phyloP scores from a whole-genome alignment of 2,888 invertebrate genomes.

The Eledone cirrhosa region DNA sequence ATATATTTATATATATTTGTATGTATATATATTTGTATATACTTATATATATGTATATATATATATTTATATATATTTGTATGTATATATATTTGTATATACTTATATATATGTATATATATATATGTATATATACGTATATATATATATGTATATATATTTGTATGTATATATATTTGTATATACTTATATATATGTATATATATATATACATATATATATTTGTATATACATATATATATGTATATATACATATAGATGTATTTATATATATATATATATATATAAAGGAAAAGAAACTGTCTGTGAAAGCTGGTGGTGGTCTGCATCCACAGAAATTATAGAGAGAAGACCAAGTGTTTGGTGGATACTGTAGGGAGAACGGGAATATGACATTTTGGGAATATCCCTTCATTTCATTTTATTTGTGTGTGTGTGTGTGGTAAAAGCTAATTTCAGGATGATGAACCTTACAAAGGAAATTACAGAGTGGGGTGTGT shows the following conservation, averaged over 20 bases:
- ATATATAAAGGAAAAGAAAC: too few relatives aligned
- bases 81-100: conserved; percentile 1
- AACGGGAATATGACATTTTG: too few relatives aligned
- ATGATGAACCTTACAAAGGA: too few relatives aligned
- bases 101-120: background rate
- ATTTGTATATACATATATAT: background rate
- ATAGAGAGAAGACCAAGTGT: too few relatives aligned
- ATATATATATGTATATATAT: background rate
- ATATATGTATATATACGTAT: conserved; percentile 2
- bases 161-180: background rate
- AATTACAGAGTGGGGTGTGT: too few relatives aligned
- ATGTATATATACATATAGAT: background rate
- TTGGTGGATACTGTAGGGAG: too few relatives aligned
- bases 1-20: background rate
- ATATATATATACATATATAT: background rate
- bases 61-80: background rate
- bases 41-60: background rate
- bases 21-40: background rate
- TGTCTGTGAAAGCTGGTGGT: too few relatives aligned
- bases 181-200: background rate
- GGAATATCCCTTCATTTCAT: too few relatives aligned
- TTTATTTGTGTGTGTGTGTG: background rate
- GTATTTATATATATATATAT: too few relatives aligned
- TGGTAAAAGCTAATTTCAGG: too few relatives aligned
- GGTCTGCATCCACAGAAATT: too few relatives aligned